Evolutionary conservation across 2,888 invertebrate genomes (phyloP), one percentile per base, ranked within the genome.

Genomic region (Ischnus inquisitorius): DNA sequence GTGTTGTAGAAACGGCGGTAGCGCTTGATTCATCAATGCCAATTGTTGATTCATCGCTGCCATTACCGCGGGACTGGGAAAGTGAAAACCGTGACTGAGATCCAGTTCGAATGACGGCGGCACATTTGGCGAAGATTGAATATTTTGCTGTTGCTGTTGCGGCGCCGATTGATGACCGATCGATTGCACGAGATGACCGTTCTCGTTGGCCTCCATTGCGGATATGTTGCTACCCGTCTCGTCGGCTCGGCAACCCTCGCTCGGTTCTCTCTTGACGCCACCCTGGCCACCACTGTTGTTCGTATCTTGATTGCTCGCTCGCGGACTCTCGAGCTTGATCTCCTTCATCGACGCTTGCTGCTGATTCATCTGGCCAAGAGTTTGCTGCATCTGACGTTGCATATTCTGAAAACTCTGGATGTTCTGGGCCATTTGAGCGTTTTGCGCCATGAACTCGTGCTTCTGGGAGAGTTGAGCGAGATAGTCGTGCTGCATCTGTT

Each of bases 11-110:
- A 94, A 94, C 3, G 94, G 94, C 22, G 94, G 94, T 19, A 94
- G 92, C 28, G 94, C 94, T 57, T 94, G 94, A 76, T 94, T 94
- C 93, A 94, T 94, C 85, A 94, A 89, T 1, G 94, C 94, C 46
- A 94, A 92, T 85, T 94, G 94, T 83, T 94, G 94, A 82, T 94
- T 94, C 93, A 94, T 93, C 0, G 94, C 94, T 0, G 94, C 94
- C 88, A 94, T 94, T 60, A 94, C 93, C 0, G 94, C 94, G 0
- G 94, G 94, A 46, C 92, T 94, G 34, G 94, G 94, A 67, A 94
- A 92, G 71, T 93, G 92, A 80, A 93, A 93, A 25, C 93, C 90
- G 81, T 93, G 93, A 74, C 90, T 90, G 8, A 93, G 90, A 81
- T 93, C 93, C 3, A 93, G 86, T 46, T 93, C 93, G 84, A 93